Evolutionary conservation across 1,140 invertebrate species (phyloP).

Genomic region (Prorops nasuta): DNA sequence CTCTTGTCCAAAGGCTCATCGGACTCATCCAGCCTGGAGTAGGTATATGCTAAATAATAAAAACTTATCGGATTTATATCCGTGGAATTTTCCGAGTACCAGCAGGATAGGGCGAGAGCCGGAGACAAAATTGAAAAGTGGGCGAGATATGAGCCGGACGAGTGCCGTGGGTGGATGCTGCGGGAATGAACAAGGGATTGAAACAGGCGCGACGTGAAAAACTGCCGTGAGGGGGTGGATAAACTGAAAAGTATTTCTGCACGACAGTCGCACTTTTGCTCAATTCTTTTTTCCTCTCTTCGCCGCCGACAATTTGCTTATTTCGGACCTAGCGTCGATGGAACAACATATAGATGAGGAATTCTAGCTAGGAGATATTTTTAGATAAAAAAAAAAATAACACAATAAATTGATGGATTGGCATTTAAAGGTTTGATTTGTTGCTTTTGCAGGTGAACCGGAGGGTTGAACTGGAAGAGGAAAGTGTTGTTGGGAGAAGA

Average conservation of each 20-base stretch:
- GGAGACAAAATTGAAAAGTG: conserved; percentile 44
- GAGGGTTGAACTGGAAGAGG: too few species aligned
- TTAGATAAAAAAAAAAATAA: too few species aligned
- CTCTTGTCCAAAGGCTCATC: too few species aligned
- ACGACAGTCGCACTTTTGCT: conserved; percentile 4
- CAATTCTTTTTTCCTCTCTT: conserved; percentile 1
- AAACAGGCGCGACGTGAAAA: conserved; percentile 27
- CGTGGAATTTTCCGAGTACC: too few species aligned
- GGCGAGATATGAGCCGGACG: conserved; percentile 29
- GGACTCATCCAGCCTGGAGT: background rate
- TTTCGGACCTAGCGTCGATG: too few species aligned
- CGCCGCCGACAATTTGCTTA: too few species aligned
- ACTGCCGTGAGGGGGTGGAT: conserved; percentile 17
- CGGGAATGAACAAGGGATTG: conserved; percentile 25
- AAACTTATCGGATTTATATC: conserved; percentile 35
- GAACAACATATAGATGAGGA: too few species aligned
- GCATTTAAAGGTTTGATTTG: too few species aligned
- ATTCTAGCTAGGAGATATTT: too few species aligned
- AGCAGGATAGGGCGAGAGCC: background rate
- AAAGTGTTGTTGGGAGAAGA: too few species aligned
- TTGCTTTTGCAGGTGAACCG: too few species aligned
- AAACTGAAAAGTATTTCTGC: conserved; percentile 26
- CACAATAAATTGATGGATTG: too few species aligned
- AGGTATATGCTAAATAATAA: conserved; percentile 45
- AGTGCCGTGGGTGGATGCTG: conserved; percentile 21